Evolutionary conservation across 2,113 vertebrate species (phyloP).

Genomic region (Morone chrysops): DNA sequence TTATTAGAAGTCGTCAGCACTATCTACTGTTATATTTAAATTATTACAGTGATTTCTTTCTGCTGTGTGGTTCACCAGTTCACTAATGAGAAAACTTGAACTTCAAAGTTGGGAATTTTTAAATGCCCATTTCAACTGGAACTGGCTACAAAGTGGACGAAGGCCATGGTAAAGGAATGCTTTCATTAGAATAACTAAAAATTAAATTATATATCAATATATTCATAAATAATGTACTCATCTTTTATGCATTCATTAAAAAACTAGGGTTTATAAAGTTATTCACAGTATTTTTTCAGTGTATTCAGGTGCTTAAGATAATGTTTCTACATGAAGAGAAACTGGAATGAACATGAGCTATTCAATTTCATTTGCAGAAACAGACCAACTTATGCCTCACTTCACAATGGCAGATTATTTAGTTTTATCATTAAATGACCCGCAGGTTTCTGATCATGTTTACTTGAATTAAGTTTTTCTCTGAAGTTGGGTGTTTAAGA

Average conservation of each 20-base stretch:
- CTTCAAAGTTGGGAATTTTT: constrained; percentile 27
- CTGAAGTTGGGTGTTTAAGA: constrained; percentile 46
- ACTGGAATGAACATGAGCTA: constrained; percentile 79
- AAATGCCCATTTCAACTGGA: constrained; percentile 57
- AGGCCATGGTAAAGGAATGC: constrained; percentile 69
- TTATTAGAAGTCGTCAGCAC: constrained; percentile 16
- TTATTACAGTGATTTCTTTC: constrained; percentile 15
- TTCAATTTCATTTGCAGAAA: constrained; percentile 68
- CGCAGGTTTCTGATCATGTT: constrained; percentile 46
- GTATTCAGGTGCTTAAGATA: constrained; percentile 75
- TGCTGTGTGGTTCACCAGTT: constrained; percentile 17
- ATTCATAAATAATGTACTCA: constrained; percentile 64
- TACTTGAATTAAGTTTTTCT: constrained; percentile 32
- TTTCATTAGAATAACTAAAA: constrained; percentile 63
- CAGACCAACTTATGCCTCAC: constrained; percentile 41
- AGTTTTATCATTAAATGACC: constrained; percentile 38
- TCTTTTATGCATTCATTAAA: constrained; percentile 71
- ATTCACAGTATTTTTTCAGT: constrained; percentile 85
- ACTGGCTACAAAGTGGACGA: constrained; percentile 66
- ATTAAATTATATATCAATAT: constrained; percentile 60
- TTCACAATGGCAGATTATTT: constrained; percentile 49
- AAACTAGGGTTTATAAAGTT: constrained; percentile 80
- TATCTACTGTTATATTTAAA: constrained; percentile 15
- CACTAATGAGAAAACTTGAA: constrained; percentile 6
- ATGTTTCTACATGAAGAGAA: constrained; percentile 77